Conservation (phyloP, 2,888 invertebrate genomes). For the Cephus runcator region DNA sequence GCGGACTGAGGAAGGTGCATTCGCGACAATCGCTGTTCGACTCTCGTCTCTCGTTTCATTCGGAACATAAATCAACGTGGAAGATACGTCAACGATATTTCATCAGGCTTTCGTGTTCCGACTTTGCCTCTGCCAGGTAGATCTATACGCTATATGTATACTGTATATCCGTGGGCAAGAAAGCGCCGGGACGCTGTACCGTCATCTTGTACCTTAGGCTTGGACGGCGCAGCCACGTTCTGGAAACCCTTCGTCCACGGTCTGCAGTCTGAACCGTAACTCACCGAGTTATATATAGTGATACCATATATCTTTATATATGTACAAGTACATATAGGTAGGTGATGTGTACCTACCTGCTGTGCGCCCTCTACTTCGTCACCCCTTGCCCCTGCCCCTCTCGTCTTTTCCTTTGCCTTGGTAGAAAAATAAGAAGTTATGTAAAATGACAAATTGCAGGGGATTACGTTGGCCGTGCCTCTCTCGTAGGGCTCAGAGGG, state of each 20-base stretch:
- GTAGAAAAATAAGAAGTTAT: constrained; percentile 45
- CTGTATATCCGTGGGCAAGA: constrained; percentile 1
- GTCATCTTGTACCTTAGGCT: constrained; percentile 14
- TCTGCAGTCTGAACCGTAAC: too few relatives aligned
- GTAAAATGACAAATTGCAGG: constrained; percentile 50
- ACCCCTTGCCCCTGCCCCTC: background rate
- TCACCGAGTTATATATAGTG: too few relatives aligned
- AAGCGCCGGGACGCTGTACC: constrained; percentile 16
- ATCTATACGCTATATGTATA: too few relatives aligned
- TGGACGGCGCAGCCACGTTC: constrained; percentile 5
- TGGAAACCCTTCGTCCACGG: background rate
- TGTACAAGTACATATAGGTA: too few relatives aligned
- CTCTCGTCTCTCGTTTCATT: background rate
- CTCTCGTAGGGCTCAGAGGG: too few relatives aligned
- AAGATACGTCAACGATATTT: constrained; percentile 58
- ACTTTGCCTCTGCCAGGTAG: background rate
- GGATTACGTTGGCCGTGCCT: constrained; percentile 41
- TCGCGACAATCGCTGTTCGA: background rate
- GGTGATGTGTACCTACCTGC: background rate
- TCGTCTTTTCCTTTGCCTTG: background rate
- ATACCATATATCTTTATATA: too few relatives aligned
- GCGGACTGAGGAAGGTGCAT: background rate
- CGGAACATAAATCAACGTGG: constrained; percentile 47
- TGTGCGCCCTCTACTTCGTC: background rate
- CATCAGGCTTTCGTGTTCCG: constrained; percentile 27